Base-by-base conservation (phyloP, 2,888 invertebrate genomes). In the Caenorhabditis doughertyi region DNA sequence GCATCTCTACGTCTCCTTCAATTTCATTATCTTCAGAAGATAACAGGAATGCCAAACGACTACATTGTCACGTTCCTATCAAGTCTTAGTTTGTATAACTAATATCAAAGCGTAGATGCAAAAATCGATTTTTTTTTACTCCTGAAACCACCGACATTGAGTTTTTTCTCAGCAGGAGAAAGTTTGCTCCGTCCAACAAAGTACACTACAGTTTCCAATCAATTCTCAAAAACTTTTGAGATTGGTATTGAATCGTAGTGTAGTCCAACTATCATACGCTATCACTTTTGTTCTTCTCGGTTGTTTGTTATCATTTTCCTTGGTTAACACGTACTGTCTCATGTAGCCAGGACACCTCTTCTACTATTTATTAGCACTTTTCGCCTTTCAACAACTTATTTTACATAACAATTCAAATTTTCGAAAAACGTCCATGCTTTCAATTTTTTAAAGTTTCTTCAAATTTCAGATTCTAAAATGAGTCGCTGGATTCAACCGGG, bases 401-500 rank as follows among this genome's bases (percentile, higher is more conserved):
- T 51, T 60, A 9, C 3, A 13, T n/a, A n/a, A n/a, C n/a, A n/a
- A n/a, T n/a, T n/a, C n/a, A n/a, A n/a, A n/a, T n/a, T n/a, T 13
- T 35, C 16, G 16, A 42, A 25, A 53, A 23, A 44, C 44, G 7
- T 58, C 27, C 39, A 27, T 35, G 13, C 8, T 13, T 18, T 18
- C 32, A 39, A 5, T 27, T 62, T 32, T 60, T 51, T 58, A 21
- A 44, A 1, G n/a, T n/a, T n/a, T n/a, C n/a, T n/a, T n/a, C n/a
- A n/a, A 25, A n/a, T 42, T 56, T 74, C 39, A 62, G 53, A 13
- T 42, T 21, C 18, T 9, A 68, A 62, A 68, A 84, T 81, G 80
- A 84, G 77, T 32, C 81, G 77, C 51, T 81, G 84, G 71, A 87
- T 90, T 58, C 87, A 85, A 56, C 55, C 79, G 0, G 90, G 90